Conservation (phyloP, 2,113 vertebrate species). For the Blennius ocellaris region DNA sequence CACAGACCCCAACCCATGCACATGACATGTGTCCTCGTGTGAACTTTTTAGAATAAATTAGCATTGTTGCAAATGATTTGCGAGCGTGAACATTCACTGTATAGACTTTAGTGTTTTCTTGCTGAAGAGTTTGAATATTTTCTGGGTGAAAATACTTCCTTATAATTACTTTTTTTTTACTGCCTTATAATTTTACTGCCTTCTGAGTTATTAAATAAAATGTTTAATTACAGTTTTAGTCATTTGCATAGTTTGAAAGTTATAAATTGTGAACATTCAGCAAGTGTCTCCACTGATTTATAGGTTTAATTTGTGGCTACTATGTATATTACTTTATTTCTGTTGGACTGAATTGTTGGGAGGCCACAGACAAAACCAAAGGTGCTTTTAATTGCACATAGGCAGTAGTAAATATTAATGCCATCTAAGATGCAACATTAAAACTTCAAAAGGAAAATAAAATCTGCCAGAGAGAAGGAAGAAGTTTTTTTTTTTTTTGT, state of each 20-base stretch:
- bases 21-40: slow-evolving; percentile 60
- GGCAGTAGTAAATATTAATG: slow-evolving; percentile 45
- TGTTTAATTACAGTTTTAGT: slow-evolving; percentile 66
- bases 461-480: slow-evolving; percentile 27
- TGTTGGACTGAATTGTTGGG: slow-evolving; percentile 57
- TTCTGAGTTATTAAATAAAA: slow-evolving; percentile 64
- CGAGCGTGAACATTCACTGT: slow-evolving; percentile 10
- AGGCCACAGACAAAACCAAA: slow-evolving; percentile 39
- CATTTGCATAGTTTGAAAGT: slow-evolving; percentile 67
- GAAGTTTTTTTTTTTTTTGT: slow-evolving; percentile 33
- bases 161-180: slow-evolving; percentile 64
- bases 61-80: slow-evolving; percentile 38
- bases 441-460: slow-evolving; percentile 28
- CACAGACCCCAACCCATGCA: slow-evolving; percentile 43
- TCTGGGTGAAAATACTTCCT: slow-evolving; percentile 42
- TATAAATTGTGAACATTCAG: slow-evolving; percentile 55
- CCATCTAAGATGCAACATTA: slow-evolving; percentile 36
- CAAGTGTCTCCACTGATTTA: slow-evolving; percentile 64
- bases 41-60: slow-evolving; percentile 68
- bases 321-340: slow-evolving; percentile 57
- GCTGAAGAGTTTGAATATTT: slow-evolving; percentile 31
- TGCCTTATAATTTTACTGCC: slow-evolving; percentile 56
- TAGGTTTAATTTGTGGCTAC: slow-evolving; percentile 67
- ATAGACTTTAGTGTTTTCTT: slow-evolving; percentile 38
- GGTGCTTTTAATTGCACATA: slow-evolving; percentile 43